Conservation (phyloP, 2,888 invertebrate genomes). For the Cyaniris semiargus region DNA sequence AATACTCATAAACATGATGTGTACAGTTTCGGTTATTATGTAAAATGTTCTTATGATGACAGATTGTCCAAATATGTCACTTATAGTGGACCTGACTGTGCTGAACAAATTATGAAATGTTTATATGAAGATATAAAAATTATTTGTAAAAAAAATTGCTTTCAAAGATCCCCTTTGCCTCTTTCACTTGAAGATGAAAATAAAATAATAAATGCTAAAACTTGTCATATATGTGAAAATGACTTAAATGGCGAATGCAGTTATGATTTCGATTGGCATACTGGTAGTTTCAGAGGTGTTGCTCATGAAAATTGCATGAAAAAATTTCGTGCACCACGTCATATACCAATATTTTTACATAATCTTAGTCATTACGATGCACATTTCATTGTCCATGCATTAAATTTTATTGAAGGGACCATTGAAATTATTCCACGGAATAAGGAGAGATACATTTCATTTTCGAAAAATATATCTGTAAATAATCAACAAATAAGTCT, state of each 20-base stretch:
- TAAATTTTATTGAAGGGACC: too few relatives aligned
- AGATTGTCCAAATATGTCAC: neutral
- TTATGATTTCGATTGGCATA: too few relatives aligned
- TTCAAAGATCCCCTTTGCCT: slow-evolving; percentile 26
- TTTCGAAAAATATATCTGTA: neutral
- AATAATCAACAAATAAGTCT: too few relatives aligned
- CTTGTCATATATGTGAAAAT: too few relatives aligned
- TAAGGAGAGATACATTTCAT: slow-evolving; percentile 35
- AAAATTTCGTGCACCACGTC: neutral
- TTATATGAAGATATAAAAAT: slow-evolving; percentile 30
- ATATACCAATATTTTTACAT: slow-evolving; percentile 21
- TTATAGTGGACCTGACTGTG: slow-evolving; percentile 31
- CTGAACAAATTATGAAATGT: slow-evolving; percentile 33
- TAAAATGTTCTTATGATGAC: slow-evolving; percentile 22
- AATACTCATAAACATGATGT: too few relatives aligned
- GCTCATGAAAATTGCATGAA: too few relatives aligned
- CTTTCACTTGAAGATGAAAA: slow-evolving; percentile 26
- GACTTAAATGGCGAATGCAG: too few relatives aligned
- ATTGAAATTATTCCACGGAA: slow-evolving; percentile 27
- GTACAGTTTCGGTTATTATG: slow-evolving; percentile 34
- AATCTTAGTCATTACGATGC: slow-evolving; percentile 32
- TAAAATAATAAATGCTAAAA: too few relatives aligned
- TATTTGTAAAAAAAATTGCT: slow-evolving; percentile 26
- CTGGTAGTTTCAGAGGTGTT: too few relatives aligned
- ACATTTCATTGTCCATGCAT: too few relatives aligned